Evolutionary conservation across 2,797 vertebrate genomes (phyloP).

Genomic region (Acanthopagrus latus): DNA sequence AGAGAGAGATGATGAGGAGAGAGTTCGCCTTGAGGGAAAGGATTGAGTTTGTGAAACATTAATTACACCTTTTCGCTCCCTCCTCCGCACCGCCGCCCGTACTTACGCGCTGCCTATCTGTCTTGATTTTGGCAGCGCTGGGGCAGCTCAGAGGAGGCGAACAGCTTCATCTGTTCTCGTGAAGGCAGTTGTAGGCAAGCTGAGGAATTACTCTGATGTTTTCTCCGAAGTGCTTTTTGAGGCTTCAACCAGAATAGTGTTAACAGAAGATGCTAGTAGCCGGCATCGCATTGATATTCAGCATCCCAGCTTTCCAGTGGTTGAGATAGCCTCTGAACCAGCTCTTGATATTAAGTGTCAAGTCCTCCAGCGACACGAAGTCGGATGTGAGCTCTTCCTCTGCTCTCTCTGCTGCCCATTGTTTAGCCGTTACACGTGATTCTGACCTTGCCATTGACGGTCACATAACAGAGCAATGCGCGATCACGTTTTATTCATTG

Average conservation of each 20-base stretch:
- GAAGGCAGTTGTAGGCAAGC: constrained; percentile 54
- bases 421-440: constrained; percentile 25
- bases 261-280: constrained; percentile 1
- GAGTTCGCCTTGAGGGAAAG: constrained; percentile 71
- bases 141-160: constrained; percentile 66
- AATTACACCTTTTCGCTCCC: constrained; percentile 74
- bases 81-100: constrained; percentile 24
- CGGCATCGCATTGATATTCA: not conserved
- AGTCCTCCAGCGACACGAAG: too few relatives aligned
- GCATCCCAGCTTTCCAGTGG: not conserved
- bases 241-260: not conserved
- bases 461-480: constrained; percentile 9
- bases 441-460: constrained; percentile 30
- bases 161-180: constrained; percentile 57
- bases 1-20: constrained; percentile 67
- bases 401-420: not conserved
- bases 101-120: constrained; percentile 47
- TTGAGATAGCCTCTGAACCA: not conserved
- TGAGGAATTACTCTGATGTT: constrained; percentile 52
- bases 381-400: not conserved
- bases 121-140: constrained; percentile 51
- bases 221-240: constrained; percentile 26
- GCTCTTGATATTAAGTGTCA: not conserved
- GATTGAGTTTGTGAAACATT: constrained; percentile 81
- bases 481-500: not conserved